Evolutionary conservation across 2,113 vertebrate species (phyloP).

Genomic region (Paramisgurnus dabryanus): DNA sequence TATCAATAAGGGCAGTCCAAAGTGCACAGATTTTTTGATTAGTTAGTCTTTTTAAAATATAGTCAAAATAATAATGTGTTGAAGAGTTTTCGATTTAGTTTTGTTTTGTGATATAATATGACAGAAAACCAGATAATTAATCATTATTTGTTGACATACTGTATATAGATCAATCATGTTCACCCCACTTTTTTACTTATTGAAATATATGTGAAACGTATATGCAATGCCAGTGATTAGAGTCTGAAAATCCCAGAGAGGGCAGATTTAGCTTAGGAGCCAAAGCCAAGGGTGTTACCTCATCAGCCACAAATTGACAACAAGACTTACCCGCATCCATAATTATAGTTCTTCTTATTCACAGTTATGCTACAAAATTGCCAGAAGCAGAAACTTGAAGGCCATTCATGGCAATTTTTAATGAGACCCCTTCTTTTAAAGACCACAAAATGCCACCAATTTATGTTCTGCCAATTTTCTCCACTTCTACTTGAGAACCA

Average conservation of each 20-base stretch:
- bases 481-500: constrained; percentile 88
- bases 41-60: not conserved
- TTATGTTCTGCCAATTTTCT: constrained; percentile 97
- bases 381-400: constrained; percentile 82
- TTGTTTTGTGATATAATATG: not conserved
- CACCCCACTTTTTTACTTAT: not conserved
- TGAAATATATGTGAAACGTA: not conserved
- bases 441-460: constrained; percentile 96
- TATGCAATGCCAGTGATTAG: constrained; percentile 36
- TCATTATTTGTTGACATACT: not conserved
- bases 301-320: constrained; percentile 97
- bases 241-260: constrained; percentile 20
- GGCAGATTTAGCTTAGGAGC: constrained; percentile 70
- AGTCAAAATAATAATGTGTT: not conserved
- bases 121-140: not conserved
- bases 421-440: constrained; percentile 91
- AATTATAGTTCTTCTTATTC: constrained; percentile 95
- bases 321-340: constrained; percentile 93
- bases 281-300: constrained; percentile 84
- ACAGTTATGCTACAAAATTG: constrained; percentile 91
- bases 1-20: not conserved
- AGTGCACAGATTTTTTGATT: not conserved
- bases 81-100: not conserved
- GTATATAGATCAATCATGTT: not conserved
- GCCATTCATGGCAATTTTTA: constrained; percentile 85